phyloP scores from a whole-genome alignment of 2,797 vertebrate species.

The Furcifer pardalis region DNA sequence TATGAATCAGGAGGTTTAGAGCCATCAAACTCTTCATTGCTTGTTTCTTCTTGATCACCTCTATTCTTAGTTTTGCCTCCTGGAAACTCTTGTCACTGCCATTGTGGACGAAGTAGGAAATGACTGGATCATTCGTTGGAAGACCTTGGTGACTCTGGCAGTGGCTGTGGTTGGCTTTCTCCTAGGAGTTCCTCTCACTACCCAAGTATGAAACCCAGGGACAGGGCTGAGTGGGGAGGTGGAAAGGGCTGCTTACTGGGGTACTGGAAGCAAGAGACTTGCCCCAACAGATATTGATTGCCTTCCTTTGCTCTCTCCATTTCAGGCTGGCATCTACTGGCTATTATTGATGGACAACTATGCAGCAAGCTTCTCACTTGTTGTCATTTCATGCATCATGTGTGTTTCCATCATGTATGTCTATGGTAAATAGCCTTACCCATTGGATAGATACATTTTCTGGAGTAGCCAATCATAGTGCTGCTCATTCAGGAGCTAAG shows the following conservation, averaged over 20 bases:
- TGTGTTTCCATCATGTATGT: constrained; percentile 97
- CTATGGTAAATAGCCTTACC: constrained; percentile 84
- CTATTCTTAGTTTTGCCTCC: constrained; percentile 87
- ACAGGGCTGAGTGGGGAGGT: not conserved
- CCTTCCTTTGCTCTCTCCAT: constrained; percentile 15
- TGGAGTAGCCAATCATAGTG: not conserved
- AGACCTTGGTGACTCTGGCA: constrained; percentile 88
- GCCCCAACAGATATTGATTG: not conserved
- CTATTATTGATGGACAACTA: constrained; percentile 98
- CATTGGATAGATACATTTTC: not conserved
- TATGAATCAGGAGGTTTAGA: not conserved
- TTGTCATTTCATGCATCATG: constrained; percentile 99
- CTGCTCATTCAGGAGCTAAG: not conserved
- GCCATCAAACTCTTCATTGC: not conserved
- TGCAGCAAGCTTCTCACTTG: constrained; percentile 96
- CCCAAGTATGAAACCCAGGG: constrained; percentile 77
- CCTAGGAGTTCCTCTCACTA: constrained; percentile 92
- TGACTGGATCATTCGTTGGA: constrained; percentile 94
- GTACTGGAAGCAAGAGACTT: not conserved
- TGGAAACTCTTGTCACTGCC: constrained; percentile 96
- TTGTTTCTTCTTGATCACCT: not conserved
- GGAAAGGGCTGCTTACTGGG: not conserved
- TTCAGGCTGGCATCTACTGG: constrained; percentile 98
- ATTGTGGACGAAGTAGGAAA: constrained; percentile 96
- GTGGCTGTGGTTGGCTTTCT: constrained; percentile 91